Percentiles rank a stretch among this genome's conserved stretches.
phyloP scores from a whole-genome alignment of 2,888 invertebrate genomes.

The Archips xylosteana region DNA sequence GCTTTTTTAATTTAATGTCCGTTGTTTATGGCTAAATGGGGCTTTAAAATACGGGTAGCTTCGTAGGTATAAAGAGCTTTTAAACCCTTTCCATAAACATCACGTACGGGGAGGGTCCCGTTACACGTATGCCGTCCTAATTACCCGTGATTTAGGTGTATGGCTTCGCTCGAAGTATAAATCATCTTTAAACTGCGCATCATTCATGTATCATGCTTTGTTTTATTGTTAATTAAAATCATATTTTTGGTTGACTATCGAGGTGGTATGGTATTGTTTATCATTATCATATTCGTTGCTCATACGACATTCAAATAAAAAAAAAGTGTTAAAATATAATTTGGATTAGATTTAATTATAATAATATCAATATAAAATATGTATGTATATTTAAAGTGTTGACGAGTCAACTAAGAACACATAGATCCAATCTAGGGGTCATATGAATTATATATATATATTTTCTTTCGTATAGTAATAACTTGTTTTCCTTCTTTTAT shows the following conservation, averaged over 20 bases:
- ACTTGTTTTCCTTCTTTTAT: too few species aligned
- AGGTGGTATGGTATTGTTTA: background rate
- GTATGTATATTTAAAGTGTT: too few species aligned
- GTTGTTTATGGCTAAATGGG: constrained; percentile 61
- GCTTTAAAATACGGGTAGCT: constrained; percentile 49
- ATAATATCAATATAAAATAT: too few species aligned
- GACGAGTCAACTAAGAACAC: background rate
- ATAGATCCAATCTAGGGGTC: background rate
- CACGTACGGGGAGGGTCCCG: constrained; percentile 61
- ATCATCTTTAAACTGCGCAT: constrained; percentile 21
- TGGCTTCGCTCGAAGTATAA: constrained; percentile 48
- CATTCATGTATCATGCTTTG: constrained; percentile 9
- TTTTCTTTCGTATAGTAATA: background rate
- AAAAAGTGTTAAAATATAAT: too few species aligned
- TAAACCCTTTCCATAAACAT: constrained; percentile 66
- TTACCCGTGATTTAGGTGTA: constrained; percentile 75
- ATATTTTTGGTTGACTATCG: background rate
- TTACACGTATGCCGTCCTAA: constrained; percentile 64
- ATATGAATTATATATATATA: background rate
- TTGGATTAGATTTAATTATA: too few species aligned
- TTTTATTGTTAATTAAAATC: background rate
- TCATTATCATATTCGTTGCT: background rate
- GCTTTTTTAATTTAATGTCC: constrained; percentile 28
- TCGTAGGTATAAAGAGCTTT: constrained; percentile 64
- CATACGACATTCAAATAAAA: background rate